These are phyloP conservation scores for Meloidogyne hapla DNA, from an alignment of 1,140 invertebrate genomes.

Conservation along the genomic window DNA sequence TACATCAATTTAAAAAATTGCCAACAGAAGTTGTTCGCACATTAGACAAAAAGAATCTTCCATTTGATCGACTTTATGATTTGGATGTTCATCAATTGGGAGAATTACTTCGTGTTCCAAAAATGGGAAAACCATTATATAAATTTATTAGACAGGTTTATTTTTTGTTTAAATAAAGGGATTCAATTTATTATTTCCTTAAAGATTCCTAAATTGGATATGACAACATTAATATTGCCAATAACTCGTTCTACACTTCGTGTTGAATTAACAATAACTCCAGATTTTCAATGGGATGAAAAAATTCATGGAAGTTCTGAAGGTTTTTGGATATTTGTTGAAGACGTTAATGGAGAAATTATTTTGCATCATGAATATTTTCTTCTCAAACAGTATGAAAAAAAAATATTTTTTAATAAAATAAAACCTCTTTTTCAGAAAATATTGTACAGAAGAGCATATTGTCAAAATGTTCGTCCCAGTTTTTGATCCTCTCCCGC, in stretches of 20 bases:
- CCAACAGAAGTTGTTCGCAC: slow-evolving; percentile 96
- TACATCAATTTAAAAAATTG: slow-evolving; percentile 95
- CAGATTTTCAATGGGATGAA: slow-evolving; percentile 99
- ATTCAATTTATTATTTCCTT: slow-evolving; percentile 14
- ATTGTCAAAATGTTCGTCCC: slow-evolving; percentile 96
- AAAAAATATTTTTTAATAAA: slow-evolving; percentile 23
- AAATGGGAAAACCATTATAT: slow-evolving; percentile 93
- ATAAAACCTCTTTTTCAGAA: slow-evolving; percentile 65
- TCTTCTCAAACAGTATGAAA: slow-evolving; percentile 77
- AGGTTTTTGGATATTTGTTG: slow-evolving; percentile 97
- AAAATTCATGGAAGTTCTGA: slow-evolving; percentile 91
- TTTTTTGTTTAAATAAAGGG: background rate
- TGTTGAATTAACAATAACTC: slow-evolving; percentile 95
- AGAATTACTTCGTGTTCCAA: slow-evolving; percentile 89
- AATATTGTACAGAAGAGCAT: slow-evolving; percentile 90
- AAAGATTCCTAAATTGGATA: slow-evolving; percentile 58
- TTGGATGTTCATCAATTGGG: slow-evolving; percentile 94
- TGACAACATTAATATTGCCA: slow-evolving; percentile 71
- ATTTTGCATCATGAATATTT: slow-evolving; percentile 97
- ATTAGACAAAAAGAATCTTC: slow-evolving; percentile 85
- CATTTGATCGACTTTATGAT: slow-evolving; percentile 80
- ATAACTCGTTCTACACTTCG: slow-evolving; percentile 89
- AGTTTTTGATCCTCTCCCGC: slow-evolving; percentile 93
- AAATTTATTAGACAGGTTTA: slow-evolving; percentile 90
- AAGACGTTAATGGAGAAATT: slow-evolving; percentile 90